phyloP scores from a whole-genome alignment of 2,888 invertebrate species.

The Dryococelus australis region DNA sequence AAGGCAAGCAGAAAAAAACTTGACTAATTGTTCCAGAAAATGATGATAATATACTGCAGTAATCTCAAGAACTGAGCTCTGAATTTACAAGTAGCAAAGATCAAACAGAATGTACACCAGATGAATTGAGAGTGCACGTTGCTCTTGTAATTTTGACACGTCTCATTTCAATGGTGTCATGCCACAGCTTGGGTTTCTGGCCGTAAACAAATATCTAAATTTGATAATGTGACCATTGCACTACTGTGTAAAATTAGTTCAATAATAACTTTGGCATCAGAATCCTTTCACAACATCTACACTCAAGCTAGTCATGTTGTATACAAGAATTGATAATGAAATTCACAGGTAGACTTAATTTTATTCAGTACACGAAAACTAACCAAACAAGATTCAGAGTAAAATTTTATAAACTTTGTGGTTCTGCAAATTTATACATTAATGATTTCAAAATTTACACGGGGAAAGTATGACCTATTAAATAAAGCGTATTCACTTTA shows the following conservation, averaged over 20 bases:
- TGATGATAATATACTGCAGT: neutral
- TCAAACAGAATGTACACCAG: too few species aligned
- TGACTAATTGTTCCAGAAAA: neutral
- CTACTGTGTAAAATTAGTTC: neutral
- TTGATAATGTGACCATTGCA: neutral
- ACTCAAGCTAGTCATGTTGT: conserved; percentile 25
- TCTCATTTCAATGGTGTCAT: neutral
- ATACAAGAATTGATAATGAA: conserved; percentile 44
- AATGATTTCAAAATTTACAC: conserved; percentile 50
- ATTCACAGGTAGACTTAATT: conserved; percentile 51
- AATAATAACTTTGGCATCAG: neutral
- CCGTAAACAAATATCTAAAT: neutral
- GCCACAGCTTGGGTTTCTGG: neutral
- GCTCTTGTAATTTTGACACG: neutral
- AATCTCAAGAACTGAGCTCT: neutral
- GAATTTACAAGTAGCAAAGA: neutral
- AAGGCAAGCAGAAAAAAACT: neutral
- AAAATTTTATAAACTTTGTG: conserved; percentile 52
- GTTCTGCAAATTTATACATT: conserved; percentile 51
- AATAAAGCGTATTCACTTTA: conserved; percentile 49
- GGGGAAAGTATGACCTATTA: conserved; percentile 46
- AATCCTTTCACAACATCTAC: neutral
- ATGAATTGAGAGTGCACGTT: neutral
- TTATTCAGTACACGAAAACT: conserved; percentile 52
- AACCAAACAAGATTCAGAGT: conserved; percentile 52